Conservation (phyloP, 2,797 vertebrate genomes). For the Phataginus tetradactyla region DNA sequence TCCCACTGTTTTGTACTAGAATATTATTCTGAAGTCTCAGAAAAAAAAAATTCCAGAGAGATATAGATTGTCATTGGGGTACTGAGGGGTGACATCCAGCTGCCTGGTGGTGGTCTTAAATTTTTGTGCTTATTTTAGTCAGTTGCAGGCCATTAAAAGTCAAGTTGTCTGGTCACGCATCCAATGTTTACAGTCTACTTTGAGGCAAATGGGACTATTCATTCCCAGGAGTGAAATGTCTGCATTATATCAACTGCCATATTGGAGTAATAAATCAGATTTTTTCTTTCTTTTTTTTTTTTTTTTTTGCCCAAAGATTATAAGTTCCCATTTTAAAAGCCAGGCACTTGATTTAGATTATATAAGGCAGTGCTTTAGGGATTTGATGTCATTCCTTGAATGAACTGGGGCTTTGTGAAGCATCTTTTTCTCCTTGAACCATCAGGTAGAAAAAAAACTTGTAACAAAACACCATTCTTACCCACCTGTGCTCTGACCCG, state of each 20-base stretch:
- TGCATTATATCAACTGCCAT: slow-evolving; percentile 2
- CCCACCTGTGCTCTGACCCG: background rate
- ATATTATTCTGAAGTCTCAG: background rate
- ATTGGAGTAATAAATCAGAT: slow-evolving; percentile 67
- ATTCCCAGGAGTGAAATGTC: slow-evolving; percentile 42
- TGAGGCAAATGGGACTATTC: slow-evolving; percentile 36
- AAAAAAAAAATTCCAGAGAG: background rate
- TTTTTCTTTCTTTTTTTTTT: background rate
- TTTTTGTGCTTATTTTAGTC: slow-evolving; percentile 31
- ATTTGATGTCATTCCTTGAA: slow-evolving; percentile 49
- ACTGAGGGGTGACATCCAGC: background rate
- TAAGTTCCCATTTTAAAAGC: slow-evolving; percentile 51
- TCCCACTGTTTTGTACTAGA: background rate
- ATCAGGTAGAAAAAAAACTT: background rate
- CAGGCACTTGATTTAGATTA: slow-evolving; percentile 47
- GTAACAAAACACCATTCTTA: background rate
- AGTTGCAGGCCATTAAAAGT: slow-evolving; percentile 50
- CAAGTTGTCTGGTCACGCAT: slow-evolving; percentile 60
- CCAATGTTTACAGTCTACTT: slow-evolving; percentile 47
- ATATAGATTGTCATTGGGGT: background rate
- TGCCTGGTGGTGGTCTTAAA: background rate
- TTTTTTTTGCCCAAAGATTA: background rate
- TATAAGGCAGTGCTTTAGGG: background rate
- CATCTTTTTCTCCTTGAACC: slow-evolving; percentile 40
- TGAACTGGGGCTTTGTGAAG: slow-evolving; percentile 47